phyloP scores from a whole-genome alignment of 2,888 invertebrate species.

The Xiphydria camelus region DNA sequence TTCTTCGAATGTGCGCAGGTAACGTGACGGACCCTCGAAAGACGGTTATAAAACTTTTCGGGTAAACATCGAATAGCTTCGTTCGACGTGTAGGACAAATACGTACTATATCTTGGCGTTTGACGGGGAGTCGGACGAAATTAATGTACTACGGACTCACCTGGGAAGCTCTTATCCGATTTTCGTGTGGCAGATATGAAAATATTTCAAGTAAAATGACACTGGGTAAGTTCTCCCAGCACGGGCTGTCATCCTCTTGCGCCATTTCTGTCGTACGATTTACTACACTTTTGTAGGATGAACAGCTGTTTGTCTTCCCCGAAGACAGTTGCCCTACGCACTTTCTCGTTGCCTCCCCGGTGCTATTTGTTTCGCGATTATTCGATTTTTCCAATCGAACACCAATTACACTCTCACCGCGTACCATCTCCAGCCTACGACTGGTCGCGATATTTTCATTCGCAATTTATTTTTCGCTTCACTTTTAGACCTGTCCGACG shows the following conservation, averaged over 20 bases:
- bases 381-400: constrained; percentile 15
- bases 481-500: background rate
- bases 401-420: constrained; percentile 22
- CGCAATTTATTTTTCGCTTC: background rate
- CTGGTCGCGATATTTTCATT: constrained; percentile 4
- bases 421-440: constrained; percentile 30
- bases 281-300: constrained; percentile 31
- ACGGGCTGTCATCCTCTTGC: constrained; percentile 42
- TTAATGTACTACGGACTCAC: constrained; percentile 28
- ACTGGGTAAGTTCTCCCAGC: constrained; percentile 58
- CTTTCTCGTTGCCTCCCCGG: constrained; percentile 20
- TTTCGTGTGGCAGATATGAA: constrained; percentile 51
- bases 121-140: background rate
- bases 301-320: constrained; percentile 46
- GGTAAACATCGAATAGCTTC: too few species aligned
- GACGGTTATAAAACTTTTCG: too few species aligned
- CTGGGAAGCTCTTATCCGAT: constrained; percentile 51
- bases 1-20: too few species aligned
- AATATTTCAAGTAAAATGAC: constrained; percentile 58
- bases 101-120: too few species aligned
- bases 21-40: too few species aligned
- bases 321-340: constrained; percentile 39
- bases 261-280: constrained; percentile 41
- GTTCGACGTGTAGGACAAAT: too few species aligned
- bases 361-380: constrained; percentile 7